Conservation (phyloP, 2,888 invertebrate species). For the Netelia inedita region DNA sequence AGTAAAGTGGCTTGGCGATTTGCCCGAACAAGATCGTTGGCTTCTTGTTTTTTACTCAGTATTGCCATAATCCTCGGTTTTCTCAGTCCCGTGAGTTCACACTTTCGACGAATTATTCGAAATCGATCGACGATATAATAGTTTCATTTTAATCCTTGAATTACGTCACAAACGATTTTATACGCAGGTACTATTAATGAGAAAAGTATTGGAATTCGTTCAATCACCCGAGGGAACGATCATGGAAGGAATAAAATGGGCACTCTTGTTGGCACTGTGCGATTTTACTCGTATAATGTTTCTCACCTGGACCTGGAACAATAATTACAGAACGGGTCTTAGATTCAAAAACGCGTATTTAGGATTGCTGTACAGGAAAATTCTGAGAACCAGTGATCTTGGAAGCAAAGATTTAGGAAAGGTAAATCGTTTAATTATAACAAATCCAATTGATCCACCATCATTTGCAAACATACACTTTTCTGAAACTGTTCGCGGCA, state of each 20-base stretch:
- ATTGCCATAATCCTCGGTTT: conserved; percentile 85
- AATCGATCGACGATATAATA: neutral
- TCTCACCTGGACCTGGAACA: conserved; percentile 86
- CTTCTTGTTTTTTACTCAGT: conserved; percentile 84
- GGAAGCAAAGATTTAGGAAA: conserved; percentile 85
- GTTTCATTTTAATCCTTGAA: neutral
- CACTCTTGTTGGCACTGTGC: conserved; percentile 83
- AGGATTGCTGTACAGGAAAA: conserved; percentile 82
- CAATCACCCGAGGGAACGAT: conserved; percentile 82
- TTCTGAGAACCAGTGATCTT: conserved; percentile 82
- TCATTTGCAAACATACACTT: no score
- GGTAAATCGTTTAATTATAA: conserved; percentile 68
- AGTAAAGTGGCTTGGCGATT: conserved; percentile 85
- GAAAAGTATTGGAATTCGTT: conserved; percentile 84
- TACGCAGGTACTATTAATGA: conserved; percentile 85
- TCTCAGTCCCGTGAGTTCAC: conserved; percentile 85
- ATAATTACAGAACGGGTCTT: conserved; percentile 85
- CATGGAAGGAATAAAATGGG: conserved; percentile 85
- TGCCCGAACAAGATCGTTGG: conserved; percentile 84
- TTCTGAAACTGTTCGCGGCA: no score
- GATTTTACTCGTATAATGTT: conserved; percentile 85
- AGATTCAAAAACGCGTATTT: conserved; percentile 83
- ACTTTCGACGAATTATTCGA: neutral
- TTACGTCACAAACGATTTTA: conserved; percentile 11
- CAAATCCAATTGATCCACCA: neutral